A percentile compares a stretch with the other conserved stretches of the same genome.
Conservation (phyloP, 2,797 vertebrate genomes). For the Champsocephalus esox region DNA sequence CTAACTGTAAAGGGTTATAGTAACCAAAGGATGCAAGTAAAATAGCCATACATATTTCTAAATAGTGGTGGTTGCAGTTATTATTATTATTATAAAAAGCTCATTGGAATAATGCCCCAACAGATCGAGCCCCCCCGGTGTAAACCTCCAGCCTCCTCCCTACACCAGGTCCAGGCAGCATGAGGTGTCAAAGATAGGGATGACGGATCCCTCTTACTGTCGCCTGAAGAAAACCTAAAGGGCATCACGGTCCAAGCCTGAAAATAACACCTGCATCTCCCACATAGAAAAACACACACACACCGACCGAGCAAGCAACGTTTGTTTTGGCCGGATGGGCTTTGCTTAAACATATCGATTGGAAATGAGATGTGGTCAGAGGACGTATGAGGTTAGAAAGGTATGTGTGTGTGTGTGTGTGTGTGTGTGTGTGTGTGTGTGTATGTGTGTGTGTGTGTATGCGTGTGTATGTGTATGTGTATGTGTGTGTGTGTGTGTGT, state of each 20-base stretch:
- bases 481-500: slow-evolving; percentile 29
- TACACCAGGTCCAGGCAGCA: background rate
- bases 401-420: slow-evolving; percentile 36
- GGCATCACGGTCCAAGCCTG: slow-evolving; percentile 31
- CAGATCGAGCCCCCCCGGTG: too few species aligned
- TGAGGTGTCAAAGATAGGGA: slow-evolving; percentile 45
- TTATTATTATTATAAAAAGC: too few species aligned
- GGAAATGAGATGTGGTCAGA: slow-evolving; percentile 73
- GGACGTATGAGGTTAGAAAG: slow-evolving; percentile 55
- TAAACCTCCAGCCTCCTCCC: background rate
- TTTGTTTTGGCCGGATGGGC: slow-evolving; percentile 61
- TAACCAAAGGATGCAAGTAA: too few species aligned
- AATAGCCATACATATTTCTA: too few species aligned
- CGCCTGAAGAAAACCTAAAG: slow-evolving; percentile 50
- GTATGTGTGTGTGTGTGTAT: slow-evolving; percentile 32
- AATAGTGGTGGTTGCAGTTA: too few species aligned
- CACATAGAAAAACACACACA: slow-evolving; percentile 62
- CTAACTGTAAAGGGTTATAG: too few species aligned
- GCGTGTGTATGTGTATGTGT: slow-evolving; percentile 32
- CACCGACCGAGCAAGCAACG: slow-evolving; percentile 46
- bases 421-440: slow-evolving; percentile 34
- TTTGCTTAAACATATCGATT: slow-evolving; percentile 73
- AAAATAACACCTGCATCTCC: slow-evolving; percentile 52
- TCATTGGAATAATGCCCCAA: too few species aligned
- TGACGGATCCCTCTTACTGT: slow-evolving; percentile 47